phyloP scores from a whole-genome alignment of 2,888 invertebrate genomes.

The Epirrhoe alternata region DNA sequence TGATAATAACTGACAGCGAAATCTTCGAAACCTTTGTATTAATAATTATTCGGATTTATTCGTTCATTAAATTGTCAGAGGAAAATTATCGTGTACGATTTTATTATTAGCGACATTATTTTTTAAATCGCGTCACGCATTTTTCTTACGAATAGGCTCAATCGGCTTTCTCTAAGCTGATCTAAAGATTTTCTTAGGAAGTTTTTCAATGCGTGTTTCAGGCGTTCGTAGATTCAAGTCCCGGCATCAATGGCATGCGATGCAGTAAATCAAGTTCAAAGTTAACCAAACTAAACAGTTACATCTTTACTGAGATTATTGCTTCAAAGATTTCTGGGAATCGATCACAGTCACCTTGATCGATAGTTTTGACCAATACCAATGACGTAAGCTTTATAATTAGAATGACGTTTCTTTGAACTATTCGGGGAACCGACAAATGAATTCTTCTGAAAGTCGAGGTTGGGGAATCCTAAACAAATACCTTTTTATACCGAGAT shows the following conservation, averaged over 20 bases:
- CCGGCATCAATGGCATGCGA: not conserved
- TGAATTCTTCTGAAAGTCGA: constrained; percentile 18
- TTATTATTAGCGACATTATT: no score
- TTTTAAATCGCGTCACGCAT: no score
- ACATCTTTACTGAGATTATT: not conserved
- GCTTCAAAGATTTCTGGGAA: not conserved
- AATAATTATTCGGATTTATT: no score
- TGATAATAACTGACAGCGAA: no score
- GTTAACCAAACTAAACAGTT: not conserved
- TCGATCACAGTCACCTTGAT: not conserved
- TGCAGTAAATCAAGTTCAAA: not conserved
- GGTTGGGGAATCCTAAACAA: constrained; percentile 33
- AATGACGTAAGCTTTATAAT: constrained; percentile 13
- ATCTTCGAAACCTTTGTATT: no score
- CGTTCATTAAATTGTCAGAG: no score
- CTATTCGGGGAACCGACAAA: constrained; percentile 13
- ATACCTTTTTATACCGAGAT: constrained; percentile 11
- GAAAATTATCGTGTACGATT: no score
- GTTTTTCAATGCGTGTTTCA: no score
- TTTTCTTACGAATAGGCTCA: no score
- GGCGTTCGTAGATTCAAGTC: no score
- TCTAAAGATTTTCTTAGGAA: no score
- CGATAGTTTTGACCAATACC: not conserved
- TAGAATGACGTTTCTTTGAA: constrained; percentile 20
- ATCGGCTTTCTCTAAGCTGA: no score